Conservation (phyloP, 1,140 invertebrate genomes). For the Bilobella aurantiaca region DNA sequence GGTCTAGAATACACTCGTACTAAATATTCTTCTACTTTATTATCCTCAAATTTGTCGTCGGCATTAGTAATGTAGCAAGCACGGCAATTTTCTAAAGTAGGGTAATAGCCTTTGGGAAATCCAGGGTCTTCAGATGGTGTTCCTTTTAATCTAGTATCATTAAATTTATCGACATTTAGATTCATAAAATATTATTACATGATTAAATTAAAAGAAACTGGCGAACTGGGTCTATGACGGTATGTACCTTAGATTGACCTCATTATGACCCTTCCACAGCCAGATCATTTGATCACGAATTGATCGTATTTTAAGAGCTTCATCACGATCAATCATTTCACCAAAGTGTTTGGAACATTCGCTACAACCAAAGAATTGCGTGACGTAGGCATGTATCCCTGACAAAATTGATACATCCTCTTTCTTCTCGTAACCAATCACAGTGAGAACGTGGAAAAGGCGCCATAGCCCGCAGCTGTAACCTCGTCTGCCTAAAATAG, state of each 20-base stretch:
- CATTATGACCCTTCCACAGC: constrained; percentile 91
- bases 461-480: constrained; percentile 94
- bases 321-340: constrained; percentile 57
- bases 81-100: constrained; percentile 55
- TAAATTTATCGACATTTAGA: background rate
- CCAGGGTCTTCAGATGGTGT: constrained; percentile 81
- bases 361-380: constrained; percentile 85
- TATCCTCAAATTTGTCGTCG: constrained; percentile 51
- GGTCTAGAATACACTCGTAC: constrained; percentile 54
- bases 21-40: constrained; percentile 62
- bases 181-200: background rate
- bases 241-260: constrained; percentile 56
- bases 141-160: constrained; percentile 54
- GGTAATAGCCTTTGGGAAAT: constrained; percentile 85
- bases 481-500: constrained; percentile 51
- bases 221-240: background rate
- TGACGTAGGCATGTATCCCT: constrained; percentile 78
- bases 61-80: constrained; percentile 53
- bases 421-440: constrained; percentile 54
- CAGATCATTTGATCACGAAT: constrained; percentile 71
- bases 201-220: background rate
- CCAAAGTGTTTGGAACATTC: constrained; percentile 83
- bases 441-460: constrained; percentile 84
- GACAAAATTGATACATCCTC: constrained; percentile 51
- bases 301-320: constrained; percentile 53